Conservation (phyloP, 2,113 vertebrate genomes). For the Picathartes gymnocephalus region DNA sequence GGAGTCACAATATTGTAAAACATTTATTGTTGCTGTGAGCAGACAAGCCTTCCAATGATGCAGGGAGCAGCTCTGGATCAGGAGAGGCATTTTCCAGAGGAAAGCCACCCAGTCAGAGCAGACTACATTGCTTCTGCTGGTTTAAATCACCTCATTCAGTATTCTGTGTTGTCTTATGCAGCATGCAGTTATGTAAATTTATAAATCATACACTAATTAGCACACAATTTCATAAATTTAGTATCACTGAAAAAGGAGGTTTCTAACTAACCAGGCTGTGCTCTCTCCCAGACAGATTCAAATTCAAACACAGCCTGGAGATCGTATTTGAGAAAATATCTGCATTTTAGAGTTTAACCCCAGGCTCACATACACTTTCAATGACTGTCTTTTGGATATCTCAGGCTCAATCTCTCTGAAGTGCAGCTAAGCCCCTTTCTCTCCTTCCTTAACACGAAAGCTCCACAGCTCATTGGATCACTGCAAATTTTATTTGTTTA, state of each 20-base stretch:
- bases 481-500: not conserved
- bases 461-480: not conserved
- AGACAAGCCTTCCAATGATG: not conserved
- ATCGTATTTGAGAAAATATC: not conserved
- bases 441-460: not conserved
- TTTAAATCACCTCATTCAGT: conserved; percentile 42
- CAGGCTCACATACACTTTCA: not conserved
- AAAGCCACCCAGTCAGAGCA: not conserved
- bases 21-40: not conserved
- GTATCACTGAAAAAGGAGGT: conserved; percentile 8
- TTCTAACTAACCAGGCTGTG: conserved; percentile 20
- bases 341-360: not conserved
- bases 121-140: not conserved
- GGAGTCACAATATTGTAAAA: not conserved
- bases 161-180: conserved; percentile 47
- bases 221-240: conserved; percentile 54
- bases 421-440: not conserved
- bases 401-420: not conserved
- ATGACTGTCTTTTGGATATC: not conserved
- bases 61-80: rapidly evolving
- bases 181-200: conserved; percentile 50
- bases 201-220: conserved; percentile 55
- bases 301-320: not conserved
- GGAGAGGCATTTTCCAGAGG: not conserved
- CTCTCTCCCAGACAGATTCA: not conserved